phyloP scores from a whole-genome alignment of 2,113 vertebrate genomes.

The Bombycilla garrulus region DNA sequence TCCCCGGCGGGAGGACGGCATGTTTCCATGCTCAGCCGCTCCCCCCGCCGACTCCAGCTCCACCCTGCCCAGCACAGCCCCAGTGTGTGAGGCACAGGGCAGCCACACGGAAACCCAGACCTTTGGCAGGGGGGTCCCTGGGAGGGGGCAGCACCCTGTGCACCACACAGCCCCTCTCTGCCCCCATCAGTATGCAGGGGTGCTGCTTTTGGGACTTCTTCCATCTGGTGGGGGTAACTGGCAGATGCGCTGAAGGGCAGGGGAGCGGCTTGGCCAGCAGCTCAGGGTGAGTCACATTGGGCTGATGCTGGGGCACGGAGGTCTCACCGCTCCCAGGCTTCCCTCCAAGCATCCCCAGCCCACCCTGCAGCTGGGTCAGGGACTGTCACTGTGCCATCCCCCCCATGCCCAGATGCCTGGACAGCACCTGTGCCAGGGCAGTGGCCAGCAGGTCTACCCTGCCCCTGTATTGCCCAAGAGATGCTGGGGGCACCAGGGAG shows the following conservation, averaged over 20 bases:
- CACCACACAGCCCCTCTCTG: background rate
- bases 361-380: background rate
- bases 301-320: background rate
- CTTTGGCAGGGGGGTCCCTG: accelerated
- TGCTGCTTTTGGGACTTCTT: background rate
- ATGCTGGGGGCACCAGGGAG: background rate
- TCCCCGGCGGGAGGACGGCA: background rate
- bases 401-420: background rate
- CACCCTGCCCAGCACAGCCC: slow-evolving; percentile 10
- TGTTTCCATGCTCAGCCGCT: slow-evolving; percentile 26
- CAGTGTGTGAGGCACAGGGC: accelerated
- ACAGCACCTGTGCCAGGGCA: background rate
- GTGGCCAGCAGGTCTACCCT: background rate
- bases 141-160: background rate
- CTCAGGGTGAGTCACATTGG: slow-evolving; percentile 37
- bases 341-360: background rate
- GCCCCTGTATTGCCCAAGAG: background rate
- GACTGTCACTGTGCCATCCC: background rate
- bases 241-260: background rate
- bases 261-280: background rate
- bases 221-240: background rate
- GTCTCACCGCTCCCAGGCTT: slow-evolving; percentile 14
- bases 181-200: background rate
- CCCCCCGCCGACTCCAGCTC: background rate
- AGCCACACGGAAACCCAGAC: accelerated